These are phyloP conservation scores for Agapornis canus DNA, from an alignment of 2,797 vertebrate species.

Conservation along the genomic window DNA sequence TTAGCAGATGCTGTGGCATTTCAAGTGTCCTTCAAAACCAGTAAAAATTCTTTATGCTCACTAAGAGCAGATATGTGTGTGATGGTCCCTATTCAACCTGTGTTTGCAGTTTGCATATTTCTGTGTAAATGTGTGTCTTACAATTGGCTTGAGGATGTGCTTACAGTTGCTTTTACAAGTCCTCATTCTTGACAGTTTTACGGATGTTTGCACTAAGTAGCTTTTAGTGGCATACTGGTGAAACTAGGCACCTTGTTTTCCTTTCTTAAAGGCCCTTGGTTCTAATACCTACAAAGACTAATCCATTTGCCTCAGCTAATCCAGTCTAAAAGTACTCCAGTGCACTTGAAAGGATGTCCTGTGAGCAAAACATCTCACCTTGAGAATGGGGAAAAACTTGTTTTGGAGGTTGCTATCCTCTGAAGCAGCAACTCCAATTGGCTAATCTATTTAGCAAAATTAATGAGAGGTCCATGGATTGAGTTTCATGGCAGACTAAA, in stretches of 20 bases:
- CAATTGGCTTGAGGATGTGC: slow-evolving; percentile 67
- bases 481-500: slow-evolving; percentile 76
- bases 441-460: slow-evolving; percentile 76
- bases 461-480: slow-evolving; percentile 74
- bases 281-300: slow-evolving; percentile 78
- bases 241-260: slow-evolving; percentile 75
- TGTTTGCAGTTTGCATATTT: slow-evolving; percentile 66
- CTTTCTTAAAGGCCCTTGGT: slow-evolving; percentile 73
- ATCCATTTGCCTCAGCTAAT: slow-evolving; percentile 75
- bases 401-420: slow-evolving; percentile 67
- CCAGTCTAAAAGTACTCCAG: slow-evolving; percentile 75
- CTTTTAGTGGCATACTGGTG: slow-evolving; percentile 74
- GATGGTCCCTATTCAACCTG: background rate
- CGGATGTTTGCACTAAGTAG: slow-evolving; percentile 80
- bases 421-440: slow-evolving; percentile 67
- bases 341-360: slow-evolving; percentile 75
- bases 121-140: slow-evolving; percentile 54
- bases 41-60: background rate
- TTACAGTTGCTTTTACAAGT: slow-evolving; percentile 71
- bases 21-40: background rate
- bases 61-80: background rate
- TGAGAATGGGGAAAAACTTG: slow-evolving; percentile 68
- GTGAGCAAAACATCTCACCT: slow-evolving; percentile 75
- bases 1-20: background rate
- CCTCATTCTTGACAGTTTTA: slow-evolving; percentile 75